Percentiles rank a stretch among this genome's conserved stretches.
phyloP scores from a whole-genome alignment of 2,113 vertebrate species.

The Condylura cristata region DNA sequence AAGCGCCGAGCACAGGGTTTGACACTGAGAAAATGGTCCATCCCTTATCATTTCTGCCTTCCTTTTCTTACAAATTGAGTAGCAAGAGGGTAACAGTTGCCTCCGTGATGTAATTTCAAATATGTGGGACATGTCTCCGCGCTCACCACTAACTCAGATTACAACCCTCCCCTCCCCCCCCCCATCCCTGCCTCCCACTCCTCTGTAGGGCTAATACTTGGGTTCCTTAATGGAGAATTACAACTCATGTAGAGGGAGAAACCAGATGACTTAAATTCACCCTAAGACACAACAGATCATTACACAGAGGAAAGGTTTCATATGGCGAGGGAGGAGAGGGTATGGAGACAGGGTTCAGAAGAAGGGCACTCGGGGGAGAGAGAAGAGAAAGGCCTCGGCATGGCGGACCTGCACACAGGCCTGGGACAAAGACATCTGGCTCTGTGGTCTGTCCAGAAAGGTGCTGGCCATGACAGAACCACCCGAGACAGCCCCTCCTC shows the following conservation, averaged over 20 bases:
- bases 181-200: not conserved
- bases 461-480: not conserved
- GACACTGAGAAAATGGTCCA: not conserved
- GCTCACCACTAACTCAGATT: not conserved
- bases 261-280: conserved; percentile 51
- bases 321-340: not conserved
- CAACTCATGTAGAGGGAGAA: not conserved
- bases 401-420: not conserved
- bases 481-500: not conserved
- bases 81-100: not conserved
- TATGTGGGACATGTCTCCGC: not conserved
- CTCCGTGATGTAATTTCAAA: not conserved
- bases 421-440: not conserved
- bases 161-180: not conserved
- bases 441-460: not conserved
- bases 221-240: conserved; percentile 45
- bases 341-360: not conserved
- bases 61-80: not conserved
- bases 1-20: not conserved
- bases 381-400: not conserved
- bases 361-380: conserved; percentile 5
- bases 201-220: conserved; percentile 36
- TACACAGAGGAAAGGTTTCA: conserved; percentile 38
- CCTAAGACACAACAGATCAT: conserved; percentile 39
- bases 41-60: not conserved